Percentiles rank a stretch among this genome's conserved stretches.
These are phyloP conservation scores for Rugalucina vietnamica DNA, from an alignment of 2,888 invertebrate species.

Conservation along the genomic window DNA sequence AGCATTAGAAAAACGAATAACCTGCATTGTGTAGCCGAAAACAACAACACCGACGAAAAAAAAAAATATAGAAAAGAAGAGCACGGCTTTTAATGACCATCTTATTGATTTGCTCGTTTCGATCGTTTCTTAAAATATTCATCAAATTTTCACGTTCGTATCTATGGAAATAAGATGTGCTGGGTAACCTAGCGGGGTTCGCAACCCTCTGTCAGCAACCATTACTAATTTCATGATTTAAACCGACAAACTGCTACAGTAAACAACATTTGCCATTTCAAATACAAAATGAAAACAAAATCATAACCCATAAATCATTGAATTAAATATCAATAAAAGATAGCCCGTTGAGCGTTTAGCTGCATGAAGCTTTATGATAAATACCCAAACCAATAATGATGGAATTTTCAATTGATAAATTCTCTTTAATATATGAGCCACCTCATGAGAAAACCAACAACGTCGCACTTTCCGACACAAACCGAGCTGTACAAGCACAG, in stretches of 20 bases:
- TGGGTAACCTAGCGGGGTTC: neutral
- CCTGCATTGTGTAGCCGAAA: too few relatives aligned
- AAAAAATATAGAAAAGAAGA: too few relatives aligned
- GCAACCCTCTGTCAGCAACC: neutral
- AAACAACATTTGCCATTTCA: conserved; percentile 1
- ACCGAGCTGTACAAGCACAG: too few relatives aligned
- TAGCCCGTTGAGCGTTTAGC: neutral
- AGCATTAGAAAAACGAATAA: too few relatives aligned
- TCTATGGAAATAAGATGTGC: neutral
- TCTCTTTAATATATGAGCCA: too few relatives aligned
- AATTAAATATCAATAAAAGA: conserved; percentile 18
- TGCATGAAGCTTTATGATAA: neutral
- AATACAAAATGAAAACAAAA: neutral
- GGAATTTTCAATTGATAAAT: neutral
- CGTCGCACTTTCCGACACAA: too few relatives aligned
- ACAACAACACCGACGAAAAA: too few relatives aligned
- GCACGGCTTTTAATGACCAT: too few relatives aligned
- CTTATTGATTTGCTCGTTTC: too few relatives aligned
- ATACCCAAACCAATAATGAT: neutral
- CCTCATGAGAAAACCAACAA: too few relatives aligned
- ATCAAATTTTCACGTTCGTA: neutral
- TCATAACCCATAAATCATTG: neutral
- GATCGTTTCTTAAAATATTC: neutral
- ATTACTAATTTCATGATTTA: conserved; percentile 4
- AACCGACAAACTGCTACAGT: neutral